A percentile compares a stretch with the other conserved stretches of the same genome.
These are phyloP conservation scores for Formica aserva DNA, from an alignment of 2,888 invertebrate species.

Conservation along the genomic window DNA sequence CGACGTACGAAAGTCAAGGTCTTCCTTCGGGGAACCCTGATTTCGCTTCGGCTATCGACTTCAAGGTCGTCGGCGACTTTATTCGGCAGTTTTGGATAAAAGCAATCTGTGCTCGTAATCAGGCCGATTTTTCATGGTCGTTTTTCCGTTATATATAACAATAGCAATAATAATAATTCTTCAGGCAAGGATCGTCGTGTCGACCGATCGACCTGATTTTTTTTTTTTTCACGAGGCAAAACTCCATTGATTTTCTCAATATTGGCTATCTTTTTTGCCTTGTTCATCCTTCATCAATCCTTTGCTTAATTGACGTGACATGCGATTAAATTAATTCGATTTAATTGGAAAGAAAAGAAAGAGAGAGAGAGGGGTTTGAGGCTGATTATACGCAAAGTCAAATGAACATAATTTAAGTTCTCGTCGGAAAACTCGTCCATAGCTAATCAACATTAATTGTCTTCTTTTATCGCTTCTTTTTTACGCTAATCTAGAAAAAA, in stretches of 20 bases:
- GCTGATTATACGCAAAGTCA: constrained; percentile 18
- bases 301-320: constrained; percentile 45
- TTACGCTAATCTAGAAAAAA: constrained; percentile 8
- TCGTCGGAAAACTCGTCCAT: neutral
- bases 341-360: neutral
- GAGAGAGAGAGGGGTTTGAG: neutral
- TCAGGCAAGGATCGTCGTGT: neutral
- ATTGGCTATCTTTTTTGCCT: constrained; percentile 19
- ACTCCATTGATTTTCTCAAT: constrained; percentile 49
- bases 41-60: constrained; percentile 37
- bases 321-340: constrained; percentile 58
- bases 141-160: neutral
- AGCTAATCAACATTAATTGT: constrained; percentile 32
- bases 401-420: constrained; percentile 37
- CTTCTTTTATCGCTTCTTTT: neutral
- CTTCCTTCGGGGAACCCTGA: constrained; percentile 26
- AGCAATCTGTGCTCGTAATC: neutral
- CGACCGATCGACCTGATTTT: constrained; percentile 41
- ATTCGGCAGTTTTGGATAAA: neutral
- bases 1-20: constrained; percentile 41
- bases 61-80: constrained; percentile 14
- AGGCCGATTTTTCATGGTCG: neutral
- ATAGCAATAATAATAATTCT: neutral
- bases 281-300: neutral
- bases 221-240: neutral